A percentile compares a stretch with the other conserved stretches of the same genome.
Evolutionary conservation across 2,113 vertebrate species (phyloP).

Genomic region (Plecturocebus donacophilus): DNA sequence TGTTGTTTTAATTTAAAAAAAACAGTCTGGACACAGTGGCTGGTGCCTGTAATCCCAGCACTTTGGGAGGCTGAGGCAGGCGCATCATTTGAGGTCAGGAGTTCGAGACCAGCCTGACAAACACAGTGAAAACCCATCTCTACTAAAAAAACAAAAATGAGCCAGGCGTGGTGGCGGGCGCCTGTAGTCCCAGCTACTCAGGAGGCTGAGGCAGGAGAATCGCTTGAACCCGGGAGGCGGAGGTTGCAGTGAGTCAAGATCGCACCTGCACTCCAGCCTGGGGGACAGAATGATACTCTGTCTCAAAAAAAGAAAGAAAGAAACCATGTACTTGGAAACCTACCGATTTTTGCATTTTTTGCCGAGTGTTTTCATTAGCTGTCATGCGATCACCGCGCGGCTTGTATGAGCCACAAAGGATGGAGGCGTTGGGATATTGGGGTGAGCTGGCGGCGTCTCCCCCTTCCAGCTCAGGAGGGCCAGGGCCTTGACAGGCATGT

Average conservation of each 20-base stretch:
- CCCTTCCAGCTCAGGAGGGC: background rate
- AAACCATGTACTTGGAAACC: background rate
- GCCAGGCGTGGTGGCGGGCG: fast-evolving
- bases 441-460: background rate
- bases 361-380: background rate
- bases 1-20: background rate
- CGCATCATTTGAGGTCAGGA: too few relatives aligned
- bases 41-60: too few relatives aligned
- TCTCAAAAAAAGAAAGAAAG: background rate
- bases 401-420: background rate
- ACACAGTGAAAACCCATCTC: too few relatives aligned
- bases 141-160: too few relatives aligned
- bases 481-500: background rate
- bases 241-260: too few relatives aligned
- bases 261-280: too few relatives aligned
- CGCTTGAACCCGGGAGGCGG: too few relatives aligned
- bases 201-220: too few relatives aligned
- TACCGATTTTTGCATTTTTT: background rate
- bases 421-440: background rate
- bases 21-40: fast-evolving
- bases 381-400: background rate
- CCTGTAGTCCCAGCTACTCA: too few relatives aligned
- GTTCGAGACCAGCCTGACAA: too few relatives aligned
- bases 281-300: too few relatives aligned
- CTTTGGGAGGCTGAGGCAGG: too few relatives aligned